Evolutionary conservation across 2,113 vertebrate genomes (phyloP), one percentile per base, ranked within the genome.

Genomic region (Oreochromis aureus): DNA sequence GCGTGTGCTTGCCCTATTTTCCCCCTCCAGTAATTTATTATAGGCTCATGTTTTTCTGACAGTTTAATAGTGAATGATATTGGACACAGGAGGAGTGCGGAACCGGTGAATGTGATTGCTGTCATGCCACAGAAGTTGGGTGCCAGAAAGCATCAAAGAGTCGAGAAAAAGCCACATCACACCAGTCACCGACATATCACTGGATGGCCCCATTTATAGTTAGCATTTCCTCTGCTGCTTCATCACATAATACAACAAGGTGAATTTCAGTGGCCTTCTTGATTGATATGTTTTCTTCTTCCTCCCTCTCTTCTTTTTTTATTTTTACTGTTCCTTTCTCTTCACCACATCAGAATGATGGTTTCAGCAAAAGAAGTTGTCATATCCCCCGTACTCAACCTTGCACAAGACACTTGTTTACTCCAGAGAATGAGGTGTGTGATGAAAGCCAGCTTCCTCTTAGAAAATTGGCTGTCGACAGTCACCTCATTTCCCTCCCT

Each of bases 391-490:
- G 87, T 61, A 89, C 94, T 93, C 94, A 89, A 92, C 86, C 91
- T 88, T 12, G 83, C 93, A 89, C 89, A 63, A 93, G 93, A 95
- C 95, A 95, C 95, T 96, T 96, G 96, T 96, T 96, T 96, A 96
- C 95, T 95, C 91, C 94, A 24, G 92, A 93, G 91, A 92, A 95
- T 95, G 95, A 95, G 95, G 91, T 93, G 89, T 90, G 91, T 93
- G 95, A 97, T 96, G 96, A 96, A 97, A 96, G 96, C 89, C 55
- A 79, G 92, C 91, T 92, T 96, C 95, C 92, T 95, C 86, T 66
- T 92, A 92, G 93, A 95, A 96, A 97, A 96, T 96, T 96, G 96
- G 90, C 95, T 96, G 95, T 96, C 90, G 86, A 94, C 94, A 94
- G 95, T 91, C 93, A 84, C 90, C 93, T 87, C 92, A 86, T 94